Base-by-base conservation (phyloP, 1,140 invertebrate genomes). In the Cyphomyrmex costatus region DNA sequence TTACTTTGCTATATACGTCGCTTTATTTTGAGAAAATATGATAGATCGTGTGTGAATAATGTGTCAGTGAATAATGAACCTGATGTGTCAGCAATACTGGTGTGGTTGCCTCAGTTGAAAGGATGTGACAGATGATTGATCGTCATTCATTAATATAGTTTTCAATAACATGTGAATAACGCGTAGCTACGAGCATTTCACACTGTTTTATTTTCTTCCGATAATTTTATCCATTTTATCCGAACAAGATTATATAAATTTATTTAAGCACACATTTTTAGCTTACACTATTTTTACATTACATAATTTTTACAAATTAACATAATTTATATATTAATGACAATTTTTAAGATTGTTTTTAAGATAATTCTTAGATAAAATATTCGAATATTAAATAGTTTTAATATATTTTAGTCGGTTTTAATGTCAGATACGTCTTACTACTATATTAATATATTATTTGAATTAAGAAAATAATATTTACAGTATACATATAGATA, bases 41-140 rank as follows among this genome's bases (percentile, higher is more conserved):
- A 83, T 83, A 74, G 79, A 83, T 74, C 70, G 56, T 60, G 68
- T 51, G 79, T 49, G 79, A 60, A 73, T 73, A 73, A 83, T 53
- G 68, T 83, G 79, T 73, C 79, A 74, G 68, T 74, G 79, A 83
- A 74, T 83, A 83, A 83, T 83, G 79, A 83, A 83, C 68, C 71
- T 14, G 46, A 49, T 24, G 63, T 80, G 77, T 80, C 77, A 80
- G 77, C 63, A 80, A 74, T 73, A 27, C 36, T 60, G 79, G 68
- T 49, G 42, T 27, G 68, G 56, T 46, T 74, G 61, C 68, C 53
- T 60, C 36, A 60, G 68, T 74, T 74, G 79, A 74, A 83, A 83
- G 79, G 68, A 74, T 83, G 19, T 60, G 79, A 74, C 68, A 60
- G 68, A 42, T 83, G 68, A 83, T 83, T 83, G 79, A 83, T 83